A percentile compares a stretch with the other conserved stretches of the same genome.
Conservation (phyloP, 1,140 invertebrate genomes). For the Apis cerana region DNA sequence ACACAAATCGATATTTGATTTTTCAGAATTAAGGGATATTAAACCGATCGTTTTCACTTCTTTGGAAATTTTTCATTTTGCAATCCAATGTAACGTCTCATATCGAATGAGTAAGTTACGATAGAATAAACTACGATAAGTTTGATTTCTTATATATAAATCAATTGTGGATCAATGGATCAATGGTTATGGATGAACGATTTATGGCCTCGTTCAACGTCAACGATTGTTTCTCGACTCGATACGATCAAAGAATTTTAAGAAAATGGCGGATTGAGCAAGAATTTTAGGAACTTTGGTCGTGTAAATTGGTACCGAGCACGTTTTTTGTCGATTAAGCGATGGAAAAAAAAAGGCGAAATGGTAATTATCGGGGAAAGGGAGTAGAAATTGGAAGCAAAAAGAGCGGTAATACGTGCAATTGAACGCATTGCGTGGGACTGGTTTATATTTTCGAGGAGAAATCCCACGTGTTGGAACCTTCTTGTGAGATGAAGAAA, state of each 20-base stretch:
- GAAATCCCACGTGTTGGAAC: not conserved
- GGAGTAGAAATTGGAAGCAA: not conserved
- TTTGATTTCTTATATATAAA: too few relatives aligned
- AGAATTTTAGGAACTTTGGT: not conserved
- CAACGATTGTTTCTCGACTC: too few relatives aligned
- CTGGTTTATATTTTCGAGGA: not conserved
- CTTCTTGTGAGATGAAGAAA: not conserved
- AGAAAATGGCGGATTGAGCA: constrained; percentile 1
- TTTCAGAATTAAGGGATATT: too few relatives aligned
- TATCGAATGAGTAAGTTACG: too few relatives aligned
- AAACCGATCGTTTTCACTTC: too few relatives aligned
- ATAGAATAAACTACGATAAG: too few relatives aligned
- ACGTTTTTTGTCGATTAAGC: not conserved
- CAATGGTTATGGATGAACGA: not conserved
- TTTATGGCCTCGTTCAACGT: not conserved
- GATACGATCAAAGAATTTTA: not conserved
- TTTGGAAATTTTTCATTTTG: too few relatives aligned
- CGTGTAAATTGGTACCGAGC: not conserved
- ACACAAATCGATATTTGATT: too few relatives aligned
- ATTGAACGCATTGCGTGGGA: too few relatives aligned
- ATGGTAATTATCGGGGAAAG: not conserved
- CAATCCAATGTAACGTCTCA: too few relatives aligned
- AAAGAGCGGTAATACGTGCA: not conserved
- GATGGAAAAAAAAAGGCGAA: not conserved
- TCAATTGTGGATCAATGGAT: not conserved